phyloP scores from a whole-genome alignment of 2,888 invertebrate species.

The Clanis bilineata region DNA sequence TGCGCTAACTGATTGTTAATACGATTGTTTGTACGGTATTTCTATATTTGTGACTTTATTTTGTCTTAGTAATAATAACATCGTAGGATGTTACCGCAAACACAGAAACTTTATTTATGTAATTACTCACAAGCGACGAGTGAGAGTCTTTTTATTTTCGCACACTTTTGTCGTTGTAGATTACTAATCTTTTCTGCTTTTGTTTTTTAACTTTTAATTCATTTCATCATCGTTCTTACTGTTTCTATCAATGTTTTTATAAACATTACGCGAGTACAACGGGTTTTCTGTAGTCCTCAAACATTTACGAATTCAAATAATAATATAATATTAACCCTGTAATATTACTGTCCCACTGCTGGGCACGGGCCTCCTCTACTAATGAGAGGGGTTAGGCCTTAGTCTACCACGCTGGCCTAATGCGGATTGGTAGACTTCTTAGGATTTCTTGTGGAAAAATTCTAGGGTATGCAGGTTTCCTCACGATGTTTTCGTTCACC shows the following conservation, averaged over 20 bases:
- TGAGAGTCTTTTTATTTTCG: neutral
- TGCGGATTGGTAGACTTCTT: too few relatives aligned
- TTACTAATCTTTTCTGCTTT: neutral
- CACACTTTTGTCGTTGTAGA: neutral
- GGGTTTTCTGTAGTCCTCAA: neutral
- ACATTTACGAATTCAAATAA: neutral
- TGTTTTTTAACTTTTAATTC: neutral
- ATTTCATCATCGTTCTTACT: neutral
- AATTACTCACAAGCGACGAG: neutral
- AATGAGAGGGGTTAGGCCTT: too few relatives aligned
- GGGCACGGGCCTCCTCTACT: too few relatives aligned
- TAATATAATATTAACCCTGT: too few relatives aligned
- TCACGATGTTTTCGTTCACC: too few relatives aligned
- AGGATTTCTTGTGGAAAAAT: too few relatives aligned
- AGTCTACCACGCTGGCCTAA: too few relatives aligned
- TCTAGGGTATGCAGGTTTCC: too few relatives aligned
- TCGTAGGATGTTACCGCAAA: neutral
- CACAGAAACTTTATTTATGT: neutral
- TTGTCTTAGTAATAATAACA: neutral
- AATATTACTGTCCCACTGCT: too few relatives aligned
- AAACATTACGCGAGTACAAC: neutral
- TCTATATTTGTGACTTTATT: constrained; percentile 2
- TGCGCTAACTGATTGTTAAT: constrained; percentile 36
- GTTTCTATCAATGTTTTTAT: neutral
- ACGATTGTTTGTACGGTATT: constrained; percentile 24